Percentiles rank a stretch among this genome's conserved stretches.
Conservation (phyloP, 2,888 invertebrate species). For the Erannis defoliaria region DNA sequence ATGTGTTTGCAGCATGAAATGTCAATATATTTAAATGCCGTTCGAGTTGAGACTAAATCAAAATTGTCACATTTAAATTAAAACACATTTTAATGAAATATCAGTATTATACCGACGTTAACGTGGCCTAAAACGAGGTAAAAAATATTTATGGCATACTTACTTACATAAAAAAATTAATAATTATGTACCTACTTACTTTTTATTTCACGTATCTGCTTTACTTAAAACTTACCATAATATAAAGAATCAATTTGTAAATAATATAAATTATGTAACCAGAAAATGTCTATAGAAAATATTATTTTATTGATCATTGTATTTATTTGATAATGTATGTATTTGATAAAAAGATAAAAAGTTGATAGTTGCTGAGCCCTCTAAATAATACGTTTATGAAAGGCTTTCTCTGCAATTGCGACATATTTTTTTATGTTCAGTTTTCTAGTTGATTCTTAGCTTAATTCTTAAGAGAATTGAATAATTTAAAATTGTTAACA, state of each 20-base stretch:
- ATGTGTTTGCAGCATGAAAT: not conserved
- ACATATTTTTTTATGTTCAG: conserved; percentile 15
- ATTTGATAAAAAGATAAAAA: conserved; percentile 50
- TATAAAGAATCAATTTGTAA: conserved; percentile 22
- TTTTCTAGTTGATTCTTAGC: not conserved
- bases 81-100: no score
- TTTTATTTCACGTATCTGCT: conserved; percentile 5
- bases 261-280: conserved; percentile 43
- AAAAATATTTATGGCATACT: not conserved
- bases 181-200: not conserved
- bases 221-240: not conserved
- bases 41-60: not conserved
- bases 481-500: not conserved
- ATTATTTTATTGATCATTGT: conserved; percentile 21
- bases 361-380: conserved; percentile 58
- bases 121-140: no score
- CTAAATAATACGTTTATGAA: conserved; percentile 55
- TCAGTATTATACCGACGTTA: no score
- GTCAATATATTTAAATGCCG: not conserved
- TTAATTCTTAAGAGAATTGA: not conserved
- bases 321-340: conserved; percentile 45
- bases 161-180: not conserved
- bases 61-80: not conserved
- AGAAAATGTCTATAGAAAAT: conserved; percentile 51
- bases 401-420: conserved; percentile 65